Evolutionary conservation across 2,888 invertebrate species (phyloP), one percentile per base, ranked within the genome.

Genomic region (Pelosia muscerda): DNA sequence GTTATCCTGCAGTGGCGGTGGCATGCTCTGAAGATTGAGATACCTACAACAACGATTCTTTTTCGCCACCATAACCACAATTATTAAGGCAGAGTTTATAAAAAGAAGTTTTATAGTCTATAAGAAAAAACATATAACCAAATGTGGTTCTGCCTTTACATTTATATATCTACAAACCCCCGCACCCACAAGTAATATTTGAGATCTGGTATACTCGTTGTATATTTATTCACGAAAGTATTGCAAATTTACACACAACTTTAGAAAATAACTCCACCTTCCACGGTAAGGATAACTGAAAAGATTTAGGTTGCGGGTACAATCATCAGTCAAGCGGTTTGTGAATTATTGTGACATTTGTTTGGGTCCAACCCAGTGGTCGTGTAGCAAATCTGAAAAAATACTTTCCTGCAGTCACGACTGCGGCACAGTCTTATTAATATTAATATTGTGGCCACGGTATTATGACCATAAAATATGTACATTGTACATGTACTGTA

Each of bases 281-380:
- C 82, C 83, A 80, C 78, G 78, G 81, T 75, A 77, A 84, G 82
- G 81, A 82, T 84, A 86, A 86, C 82, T 83, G 83, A 79, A 78
- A 81, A 78, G 83, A 85, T 84, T 87, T 86, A 82, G 84, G 86
- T 87, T 86, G 81, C 79, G 86, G 84, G 77, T 82, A 80, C 82
- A 81, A 84, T 81, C 84, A 88, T 88, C 84, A 86, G 84, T 88
- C 87, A 85, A 82, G 75, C 76, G 77, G 76, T 81, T 79, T 79
- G 84, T 88, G 87, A 89, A 83, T 88, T 87, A 88, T 86, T 79
- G 83, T 74, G 74, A 79, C 80, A 84, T 86, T 86, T 84, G 82
- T 82, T 82, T 66, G 81, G 66, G 75, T 66, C 73, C 67, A 69
- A 68, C 58, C 71, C 65, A 49, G 56, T 55, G 31, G 69, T 62